Evolutionary conservation across 2,113 vertebrate genomes (phyloP).

Genomic region (Scomber japonicus): DNA sequence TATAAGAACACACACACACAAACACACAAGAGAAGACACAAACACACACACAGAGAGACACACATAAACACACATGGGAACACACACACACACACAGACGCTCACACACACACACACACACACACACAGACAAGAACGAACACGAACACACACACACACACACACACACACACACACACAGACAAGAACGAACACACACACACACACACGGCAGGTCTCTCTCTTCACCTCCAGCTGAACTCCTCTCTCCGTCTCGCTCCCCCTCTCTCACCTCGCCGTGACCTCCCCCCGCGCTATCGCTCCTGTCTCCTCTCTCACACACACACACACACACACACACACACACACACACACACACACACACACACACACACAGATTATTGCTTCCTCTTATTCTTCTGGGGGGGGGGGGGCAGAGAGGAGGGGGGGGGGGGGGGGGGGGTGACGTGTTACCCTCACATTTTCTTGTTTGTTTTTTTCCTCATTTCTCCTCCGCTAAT

Average conservation of each 20-base stretch:
- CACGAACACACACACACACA: slow-evolving; percentile 2
- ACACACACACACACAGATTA: slow-evolving; percentile 62
- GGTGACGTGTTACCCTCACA: slow-evolving; percentile 54
- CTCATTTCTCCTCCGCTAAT: slow-evolving; percentile 51
- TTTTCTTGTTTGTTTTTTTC: slow-evolving; percentile 60
- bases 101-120: slow-evolving; percentile 29
- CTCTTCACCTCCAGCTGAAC: slow-evolving; percentile 76
- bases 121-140: no score
- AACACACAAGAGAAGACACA: no score
- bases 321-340: slow-evolving; percentile 25
- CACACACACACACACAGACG: slow-evolving; percentile 40
- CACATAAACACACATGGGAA: slow-evolving; percentile 38
- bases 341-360: slow-evolving; percentile 17
- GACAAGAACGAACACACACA: slow-evolving; percentile 38
- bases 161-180: slow-evolving; percentile 44
- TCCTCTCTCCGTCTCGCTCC: slow-evolving; percentile 73
- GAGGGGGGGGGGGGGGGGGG: slow-evolving; percentile 71
- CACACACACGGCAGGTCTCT: slow-evolving; percentile 68
- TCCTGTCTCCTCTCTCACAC: slow-evolving; percentile 56
- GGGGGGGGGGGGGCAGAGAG: slow-evolving; percentile 28
- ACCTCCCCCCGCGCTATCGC: slow-evolving; percentile 68
- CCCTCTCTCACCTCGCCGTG: slow-evolving; percentile 76
- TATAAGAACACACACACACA: no score
- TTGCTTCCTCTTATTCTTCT: slow-evolving; percentile 78
- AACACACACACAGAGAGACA: background rate